Percentiles rank a stretch among this genome's conserved stretches.
phyloP scores from a whole-genome alignment of 2,797 vertebrate genomes.

The Psittacula derbiana region DNA sequence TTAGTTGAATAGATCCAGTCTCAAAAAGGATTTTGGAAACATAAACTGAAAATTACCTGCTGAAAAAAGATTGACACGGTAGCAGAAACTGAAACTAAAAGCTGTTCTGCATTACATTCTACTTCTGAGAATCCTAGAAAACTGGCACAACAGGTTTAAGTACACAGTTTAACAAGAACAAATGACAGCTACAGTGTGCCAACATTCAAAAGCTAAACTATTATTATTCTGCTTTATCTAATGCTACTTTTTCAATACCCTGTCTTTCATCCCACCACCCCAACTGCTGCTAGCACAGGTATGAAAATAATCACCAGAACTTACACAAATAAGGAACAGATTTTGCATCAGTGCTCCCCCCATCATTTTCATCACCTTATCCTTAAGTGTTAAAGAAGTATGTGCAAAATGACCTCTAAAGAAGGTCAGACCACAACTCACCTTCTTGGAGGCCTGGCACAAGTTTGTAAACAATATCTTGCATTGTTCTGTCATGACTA shows the following conservation, averaged over 20 bases:
- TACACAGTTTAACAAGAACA: not conserved
- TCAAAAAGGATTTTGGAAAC: not conserved
- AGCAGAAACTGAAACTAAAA: not conserved
- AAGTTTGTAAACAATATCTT: constrained; percentile 99
- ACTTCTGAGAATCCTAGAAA: not conserved
- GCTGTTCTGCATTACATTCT: not conserved
- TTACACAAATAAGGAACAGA: not conserved
- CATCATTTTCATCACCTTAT: not conserved
- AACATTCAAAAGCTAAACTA: not conserved
- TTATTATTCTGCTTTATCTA: not conserved
- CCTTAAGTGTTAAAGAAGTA: not conserved
- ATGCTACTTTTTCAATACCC: not conserved
- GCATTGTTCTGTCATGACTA: constrained; percentile 99
- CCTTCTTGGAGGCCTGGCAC: constrained; percentile 98
- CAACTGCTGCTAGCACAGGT: not conserved
- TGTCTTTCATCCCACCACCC: not conserved
- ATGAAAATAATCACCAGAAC: not conserved
- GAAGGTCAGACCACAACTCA: constrained; percentile 60
- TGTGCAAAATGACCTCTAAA: not conserved
- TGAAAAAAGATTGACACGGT: not conserved
- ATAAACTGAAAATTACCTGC: not conserved
- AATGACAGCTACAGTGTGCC: not conserved
- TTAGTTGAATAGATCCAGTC: not conserved
- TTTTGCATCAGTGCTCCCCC: accelerated
- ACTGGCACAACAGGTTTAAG: not conserved